A percentile compares a stretch with the other conserved stretches of the same genome.
phyloP scores from a whole-genome alignment of 2,888 invertebrate genomes.

The Clusia tigrina region DNA sequence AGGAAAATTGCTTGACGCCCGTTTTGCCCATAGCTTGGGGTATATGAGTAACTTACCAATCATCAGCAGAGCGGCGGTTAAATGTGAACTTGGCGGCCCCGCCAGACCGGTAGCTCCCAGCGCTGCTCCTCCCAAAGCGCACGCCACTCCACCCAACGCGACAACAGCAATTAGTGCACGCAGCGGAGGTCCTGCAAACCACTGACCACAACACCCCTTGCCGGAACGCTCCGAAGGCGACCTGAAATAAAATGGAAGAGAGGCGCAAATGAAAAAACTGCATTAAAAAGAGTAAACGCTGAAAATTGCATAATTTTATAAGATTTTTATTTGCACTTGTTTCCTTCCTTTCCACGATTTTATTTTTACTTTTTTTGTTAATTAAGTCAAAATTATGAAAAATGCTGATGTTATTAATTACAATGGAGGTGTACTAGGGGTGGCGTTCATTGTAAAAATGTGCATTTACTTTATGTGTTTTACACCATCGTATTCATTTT shows the following conservation, averaged over 20 bases:
- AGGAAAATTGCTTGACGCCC: not conserved
- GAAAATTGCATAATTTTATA: not conserved
- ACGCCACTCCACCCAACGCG: conserved; percentile 63
- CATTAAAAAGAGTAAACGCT: conserved; percentile 13
- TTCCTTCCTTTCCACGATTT: conserved; percentile 21
- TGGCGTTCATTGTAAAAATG: too few relatives aligned
- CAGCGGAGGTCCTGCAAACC: conserved; percentile 65
- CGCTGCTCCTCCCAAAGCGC: conserved; percentile 64
- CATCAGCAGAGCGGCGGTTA: conserved; percentile 64
- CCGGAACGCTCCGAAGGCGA: conserved; percentile 65
- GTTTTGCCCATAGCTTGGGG: not conserved
- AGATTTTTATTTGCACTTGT: not conserved
- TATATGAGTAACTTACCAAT: conserved; percentile 56
- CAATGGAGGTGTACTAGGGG: too few relatives aligned
- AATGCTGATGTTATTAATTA: not conserved
- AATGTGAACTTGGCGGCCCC: conserved; percentile 63
- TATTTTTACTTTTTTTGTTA: conserved; percentile 26
- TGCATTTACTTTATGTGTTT: too few relatives aligned
- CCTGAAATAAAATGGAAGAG: conserved; percentile 45
- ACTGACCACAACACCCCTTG: conserved; percentile 65
- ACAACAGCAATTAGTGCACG: conserved; percentile 64
- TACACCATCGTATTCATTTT: too few relatives aligned
- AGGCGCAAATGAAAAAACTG: not conserved
- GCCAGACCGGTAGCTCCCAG: conserved; percentile 63
- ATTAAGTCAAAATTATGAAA: not conserved